Base-by-base conservation (phyloP, 2,113 vertebrate species). In the Nipponia nippon region DNA sequence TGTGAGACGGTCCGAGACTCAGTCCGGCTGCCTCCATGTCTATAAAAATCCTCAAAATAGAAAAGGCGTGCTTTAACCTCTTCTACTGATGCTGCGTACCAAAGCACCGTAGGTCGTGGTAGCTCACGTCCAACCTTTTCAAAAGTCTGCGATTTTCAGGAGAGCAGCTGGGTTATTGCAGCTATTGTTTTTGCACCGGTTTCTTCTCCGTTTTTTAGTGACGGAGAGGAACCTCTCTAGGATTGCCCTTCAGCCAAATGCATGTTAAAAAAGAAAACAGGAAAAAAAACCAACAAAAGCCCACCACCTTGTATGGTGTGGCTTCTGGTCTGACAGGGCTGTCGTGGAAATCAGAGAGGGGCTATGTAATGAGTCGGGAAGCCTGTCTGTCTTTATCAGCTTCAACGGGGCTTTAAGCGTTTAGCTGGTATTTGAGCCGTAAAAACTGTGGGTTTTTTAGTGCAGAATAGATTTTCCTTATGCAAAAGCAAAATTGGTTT, bases 91-190 rank as follows among this genome's bases (percentile, higher is more conserved):
- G 3, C 21, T 10, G 23, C 8, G 30, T 42, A 29, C 50, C 6
- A 2, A 46, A 50, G 59, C 4, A 0, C 46, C 42, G 6, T 21
- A 1, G 26, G 46, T 55, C 2, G 2, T 13, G 16, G 22, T 49
- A 76, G 46, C n/a, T 92, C 30, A 3, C 1, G 27, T 58, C n/a
- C 44, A 14, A 1, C 58, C 56, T 63, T 59, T 44, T 13, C 17
- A 52, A 8, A 50, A 53, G 56, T 7, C 79, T n/a, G 36, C 72
- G 6, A 0, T 58, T 81, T 82, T 56, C 56, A 30, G 77, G 6
- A 30, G 70, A 63, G 47, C 20, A 11, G 16, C 65, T 70, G 63
- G 7, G 10, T 70, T 80, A 13, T 9, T 32, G 49, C 62, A 65
- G 53, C 53, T n/a, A 4, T 50, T 75, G 46, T 0, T 32, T 40